These are phyloP conservation scores for Morpho achilles DNA, from an alignment of 2,888 invertebrate species.

Conservation along the genomic window DNA sequence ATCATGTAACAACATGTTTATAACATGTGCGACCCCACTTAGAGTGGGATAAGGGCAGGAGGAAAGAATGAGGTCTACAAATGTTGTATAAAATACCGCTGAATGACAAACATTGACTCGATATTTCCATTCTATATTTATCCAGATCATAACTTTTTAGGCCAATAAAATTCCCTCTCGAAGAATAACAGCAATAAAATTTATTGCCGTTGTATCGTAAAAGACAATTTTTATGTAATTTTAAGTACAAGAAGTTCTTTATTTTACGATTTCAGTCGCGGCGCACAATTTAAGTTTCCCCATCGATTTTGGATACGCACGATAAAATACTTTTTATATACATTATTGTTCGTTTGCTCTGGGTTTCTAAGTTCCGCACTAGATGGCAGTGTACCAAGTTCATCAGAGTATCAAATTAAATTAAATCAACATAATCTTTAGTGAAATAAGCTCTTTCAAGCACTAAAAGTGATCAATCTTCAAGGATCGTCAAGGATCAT, in stretches of 20 bases:
- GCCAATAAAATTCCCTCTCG: conserved; percentile 39
- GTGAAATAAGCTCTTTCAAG: no score
- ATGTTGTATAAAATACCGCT: conserved; percentile 1
- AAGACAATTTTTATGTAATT: conserved; percentile 51
- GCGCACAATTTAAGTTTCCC: conserved; percentile 31
- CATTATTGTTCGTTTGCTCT: no score
- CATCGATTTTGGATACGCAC: conserved; percentile 18
- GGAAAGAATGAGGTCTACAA: neutral
- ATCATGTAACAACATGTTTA: no score
- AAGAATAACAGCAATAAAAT: conserved; percentile 39
- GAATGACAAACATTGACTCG: conserved; percentile 13
- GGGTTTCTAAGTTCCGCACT: no score
- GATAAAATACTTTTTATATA: conserved; percentile 1
- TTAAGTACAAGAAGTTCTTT: conserved; percentile 42
- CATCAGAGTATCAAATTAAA: no score
- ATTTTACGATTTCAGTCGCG: conserved; percentile 34
- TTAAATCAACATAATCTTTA: no score
- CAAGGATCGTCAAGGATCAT: no score
- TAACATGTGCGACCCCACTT: no score
- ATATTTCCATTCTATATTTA: conserved; percentile 32
- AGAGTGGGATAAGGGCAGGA: neutral
- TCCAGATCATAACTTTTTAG: conserved; percentile 39
- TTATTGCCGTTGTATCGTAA: conserved; percentile 47
- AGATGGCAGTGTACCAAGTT: no score
- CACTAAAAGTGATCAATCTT: no score